A percentile compares a stretch with the other conserved stretches of the same genome.
Conservation (phyloP, 1,140 invertebrate genomes). For the Melanaphis sacchari region DNA sequence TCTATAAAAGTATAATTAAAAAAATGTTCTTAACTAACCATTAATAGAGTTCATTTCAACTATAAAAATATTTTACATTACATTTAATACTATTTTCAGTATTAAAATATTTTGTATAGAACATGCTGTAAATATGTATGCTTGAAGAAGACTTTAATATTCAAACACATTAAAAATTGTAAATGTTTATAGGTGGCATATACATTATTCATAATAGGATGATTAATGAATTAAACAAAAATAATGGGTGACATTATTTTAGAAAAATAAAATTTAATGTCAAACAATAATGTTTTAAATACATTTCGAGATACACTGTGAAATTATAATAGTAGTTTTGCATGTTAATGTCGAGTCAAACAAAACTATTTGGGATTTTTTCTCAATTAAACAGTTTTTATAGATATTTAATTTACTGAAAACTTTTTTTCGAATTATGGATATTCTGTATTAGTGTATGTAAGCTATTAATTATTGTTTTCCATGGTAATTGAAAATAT, state of each 20-base stretch:
- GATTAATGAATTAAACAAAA: conserved; percentile 24
- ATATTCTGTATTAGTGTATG: not conserved
- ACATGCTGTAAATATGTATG: not conserved
- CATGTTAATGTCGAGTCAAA: not conserved
- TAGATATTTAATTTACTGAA: not conserved
- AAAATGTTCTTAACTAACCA: not conserved
- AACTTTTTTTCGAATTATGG: not conserved
- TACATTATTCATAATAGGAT: not conserved
- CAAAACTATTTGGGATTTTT: not conserved
- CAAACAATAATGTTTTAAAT: not conserved
- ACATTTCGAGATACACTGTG: not conserved
- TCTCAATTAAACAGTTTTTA: not conserved
- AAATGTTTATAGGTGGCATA: not conserved
- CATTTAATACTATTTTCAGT: not conserved
- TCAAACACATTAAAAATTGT: not conserved
- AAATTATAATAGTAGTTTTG: conserved; percentile 4
- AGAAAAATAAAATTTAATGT: not conserved
- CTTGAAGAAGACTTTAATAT: not conserved
- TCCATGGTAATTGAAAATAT: not conserved
- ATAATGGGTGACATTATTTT: not conserved
- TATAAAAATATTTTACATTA: not conserved
- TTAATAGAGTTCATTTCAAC: not conserved
- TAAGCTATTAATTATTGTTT: not conserved
- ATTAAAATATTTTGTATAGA: not conserved
- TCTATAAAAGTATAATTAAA: not conserved